Base-by-base conservation (phyloP, 2,888 invertebrate genomes). In the Phengaris arion region DNA sequence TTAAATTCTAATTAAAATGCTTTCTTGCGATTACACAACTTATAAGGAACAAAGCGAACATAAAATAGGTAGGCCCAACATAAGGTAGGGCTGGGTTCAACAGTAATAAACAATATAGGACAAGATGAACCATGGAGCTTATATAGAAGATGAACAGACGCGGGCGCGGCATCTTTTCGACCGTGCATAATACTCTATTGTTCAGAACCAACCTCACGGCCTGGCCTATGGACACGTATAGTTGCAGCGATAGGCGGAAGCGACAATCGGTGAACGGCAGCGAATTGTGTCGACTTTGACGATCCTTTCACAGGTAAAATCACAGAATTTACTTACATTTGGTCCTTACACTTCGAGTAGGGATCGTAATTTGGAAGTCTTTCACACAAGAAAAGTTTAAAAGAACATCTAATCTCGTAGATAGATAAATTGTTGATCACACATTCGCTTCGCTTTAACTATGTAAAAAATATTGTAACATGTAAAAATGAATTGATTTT, bases 171-270 rank as follows among this genome's bases (percentile, higher is more conserved):
- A 76, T 57, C 78, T 83, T 83, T 74, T 86, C 83, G 81, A 87
- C 82, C 91, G 87, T 79, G 81, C 77, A 87, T 86, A 87, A 90
- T 89, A 85, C 84, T 84, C 86, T 86, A 89, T 92, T 91, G 92
- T 91, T 87, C 79, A 81, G 79, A 80, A 35, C 35, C 64, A 64
- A 45, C 64, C 64, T 64, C 77, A 80, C 77, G 76, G 81, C 75
- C 77, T 77, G 77, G 74, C 54, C 77, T 76, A 48, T 52, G 54
- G 75, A 72, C 45, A 10, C n/a, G n/a, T 54, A 74, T 77, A 10
- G 52, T 12, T 12, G 52, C 46, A 77, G 82, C 77, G 78, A 70
- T 9, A 75, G 81, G 83, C 81, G 81, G 69, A 9, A 78, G 78
- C 81, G 57, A 51, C 10, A n/a, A 68, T 12, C 35, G 35, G 64